Percentiles rank a stretch among this genome's conserved stretches.
phyloP scores from a whole-genome alignment of 2,797 vertebrate species.

The Delichon dasypus region DNA sequence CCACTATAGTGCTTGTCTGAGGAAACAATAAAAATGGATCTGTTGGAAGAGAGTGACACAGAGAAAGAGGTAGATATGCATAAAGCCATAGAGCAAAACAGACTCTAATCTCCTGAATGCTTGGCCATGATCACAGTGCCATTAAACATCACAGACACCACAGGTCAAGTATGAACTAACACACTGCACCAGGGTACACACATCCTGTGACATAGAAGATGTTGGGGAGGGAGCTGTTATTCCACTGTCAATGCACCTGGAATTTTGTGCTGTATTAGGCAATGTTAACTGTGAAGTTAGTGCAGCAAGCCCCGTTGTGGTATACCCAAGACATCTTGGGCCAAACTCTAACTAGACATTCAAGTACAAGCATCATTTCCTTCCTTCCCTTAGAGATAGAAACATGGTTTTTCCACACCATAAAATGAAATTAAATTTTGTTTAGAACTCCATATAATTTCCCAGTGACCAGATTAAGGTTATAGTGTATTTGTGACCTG shows the following conservation, averaged over 20 bases:
- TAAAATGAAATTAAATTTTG: neutral
- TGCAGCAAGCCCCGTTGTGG: neutral
- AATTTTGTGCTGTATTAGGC: neutral
- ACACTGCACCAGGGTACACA: fast-evolving
- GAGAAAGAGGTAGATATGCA: neutral
- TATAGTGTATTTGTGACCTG: neutral
- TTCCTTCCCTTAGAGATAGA: neutral
- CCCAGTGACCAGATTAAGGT: neutral
- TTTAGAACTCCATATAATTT: neutral
- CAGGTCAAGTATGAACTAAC: neutral
- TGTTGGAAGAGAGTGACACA: fast-evolving
- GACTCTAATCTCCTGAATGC: neutral
- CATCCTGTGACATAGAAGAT: neutral
- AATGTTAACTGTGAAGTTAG: neutral
- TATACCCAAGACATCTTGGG: neutral
- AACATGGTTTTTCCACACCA: neutral
- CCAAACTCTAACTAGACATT: neutral
- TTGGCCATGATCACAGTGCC: too few species aligned
- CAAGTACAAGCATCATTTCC: neutral
- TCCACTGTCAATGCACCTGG: neutral
- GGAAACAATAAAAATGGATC: neutral
- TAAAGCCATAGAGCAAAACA: neutral
- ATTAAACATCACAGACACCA: neutral
- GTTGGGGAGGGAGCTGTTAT: neutral
- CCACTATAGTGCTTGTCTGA: neutral